Base-by-base conservation (phyloP, 2,113 vertebrate species). In the Halcyon malimbica region DNA sequence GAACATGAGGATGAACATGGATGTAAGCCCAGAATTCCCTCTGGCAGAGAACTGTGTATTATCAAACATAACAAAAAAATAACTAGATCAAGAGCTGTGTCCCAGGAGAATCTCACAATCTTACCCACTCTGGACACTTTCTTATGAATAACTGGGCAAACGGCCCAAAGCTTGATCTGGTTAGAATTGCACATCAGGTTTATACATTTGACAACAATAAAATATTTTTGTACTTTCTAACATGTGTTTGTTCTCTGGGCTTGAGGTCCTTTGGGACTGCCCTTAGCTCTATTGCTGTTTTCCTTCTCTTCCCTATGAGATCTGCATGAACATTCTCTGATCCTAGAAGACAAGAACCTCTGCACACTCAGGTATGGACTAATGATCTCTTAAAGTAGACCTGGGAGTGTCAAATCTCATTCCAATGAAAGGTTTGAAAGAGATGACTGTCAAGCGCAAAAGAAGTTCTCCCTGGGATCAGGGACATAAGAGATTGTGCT, bases 191-290 rank as follows among this genome's bases (percentile, higher is more conserved):
- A 84, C 77, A 94, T 92, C 94, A 81, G 83, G 89, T 94, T 96
- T 94, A 93, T 91, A 96, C 83, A 96, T 96, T 97, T 97, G 91
- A 97, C 89, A 96, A 95, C 53, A 94, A 89, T 97, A 96, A 95
- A 95, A 91, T 93, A 94, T 94, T 96, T 96, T 82, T 79, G 29
- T 87, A 56, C 83, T 96, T 93, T 95, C 73, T 77, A 94, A 93
- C 93, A 96, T 94, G 37, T 96, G 94, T 91, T 95, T 89, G 29
- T 82, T 96, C 93, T 95, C 89, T 82, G 65, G 42, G 20, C 65
- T 91, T 93, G 50, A 82, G 57, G 77, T 87, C 81, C 77, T 95
- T 73, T 81, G 83, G 77, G 89, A 92, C 35, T 84, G 21, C 69
- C 29, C 65, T 84, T 94, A 91, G 35, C 24, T 94, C 48, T 84